phyloP scores from a whole-genome alignment of 2,797 vertebrate species.

The Sebastiscus tertius region DNA sequence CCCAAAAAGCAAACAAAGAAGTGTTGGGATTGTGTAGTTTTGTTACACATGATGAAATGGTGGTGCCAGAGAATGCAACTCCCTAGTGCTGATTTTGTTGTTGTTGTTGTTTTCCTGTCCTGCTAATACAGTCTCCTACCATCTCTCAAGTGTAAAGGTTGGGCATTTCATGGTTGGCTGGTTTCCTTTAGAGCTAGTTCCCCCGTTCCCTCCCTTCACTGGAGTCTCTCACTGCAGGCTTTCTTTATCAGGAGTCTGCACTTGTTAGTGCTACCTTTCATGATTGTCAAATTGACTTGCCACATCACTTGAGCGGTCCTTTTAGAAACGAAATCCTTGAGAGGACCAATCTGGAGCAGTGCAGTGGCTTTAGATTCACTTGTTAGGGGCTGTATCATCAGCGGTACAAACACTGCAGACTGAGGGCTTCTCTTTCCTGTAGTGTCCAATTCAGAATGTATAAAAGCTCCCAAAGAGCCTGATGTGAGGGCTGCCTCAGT shows the following conservation, averaged over 20 bases:
- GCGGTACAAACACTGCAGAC: slow-evolving; percentile 19
- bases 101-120: slow-evolving; percentile 29
- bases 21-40: slow-evolving; percentile 38
- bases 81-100: slow-evolving; percentile 25
- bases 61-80: slow-evolving; percentile 56
- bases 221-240: slow-evolving; percentile 66
- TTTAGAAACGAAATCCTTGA: slow-evolving; percentile 57
- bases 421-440: slow-evolving; percentile 50
- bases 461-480: slow-evolving; percentile 19
- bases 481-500: slow-evolving; percentile 36
- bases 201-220: slow-evolving; percentile 61
- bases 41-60: slow-evolving; percentile 61
- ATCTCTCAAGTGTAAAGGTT: slow-evolving; percentile 71
- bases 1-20: slow-evolving; percentile 45
- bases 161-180: slow-evolving; percentile 75
- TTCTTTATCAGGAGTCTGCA: slow-evolving; percentile 75
- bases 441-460: slow-evolving; percentile 28
- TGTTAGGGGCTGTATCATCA: slow-evolving; percentile 48
- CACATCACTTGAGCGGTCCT: slow-evolving; percentile 71
- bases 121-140: slow-evolving; percentile 49
- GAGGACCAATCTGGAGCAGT: slow-evolving; percentile 43
- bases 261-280: slow-evolving; percentile 78
- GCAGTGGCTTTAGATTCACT: slow-evolving; percentile 44
- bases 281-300: slow-evolving; percentile 78
- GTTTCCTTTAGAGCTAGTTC: slow-evolving; percentile 64